These are phyloP conservation scores for Pyrocephalus nanus DNA, from an alignment of 2,797 vertebrate species.

Conservation along the genomic window DNA sequence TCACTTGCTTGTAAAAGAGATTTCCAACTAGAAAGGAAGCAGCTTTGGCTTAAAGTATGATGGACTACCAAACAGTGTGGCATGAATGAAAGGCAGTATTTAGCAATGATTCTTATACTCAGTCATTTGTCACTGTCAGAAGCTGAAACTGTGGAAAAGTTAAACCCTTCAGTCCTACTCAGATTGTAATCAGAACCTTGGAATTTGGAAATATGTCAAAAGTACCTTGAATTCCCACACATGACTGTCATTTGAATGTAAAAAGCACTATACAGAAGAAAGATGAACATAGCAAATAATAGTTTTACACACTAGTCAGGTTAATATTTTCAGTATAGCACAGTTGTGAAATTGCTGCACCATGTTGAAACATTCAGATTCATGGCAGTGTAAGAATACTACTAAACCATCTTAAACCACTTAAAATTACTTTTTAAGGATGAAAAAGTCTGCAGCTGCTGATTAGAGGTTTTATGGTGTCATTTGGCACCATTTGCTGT, in stretches of 20 bases:
- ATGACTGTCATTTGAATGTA: background rate
- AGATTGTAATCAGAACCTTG: background rate
- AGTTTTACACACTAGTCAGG: background rate
- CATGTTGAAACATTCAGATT: background rate
- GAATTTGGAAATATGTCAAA: background rate
- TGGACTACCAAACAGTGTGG: background rate
- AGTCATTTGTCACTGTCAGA: background rate
- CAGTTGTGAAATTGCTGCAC: background rate
- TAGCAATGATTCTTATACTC: background rate
- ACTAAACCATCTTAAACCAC: background rate
- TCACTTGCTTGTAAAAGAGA: background rate
- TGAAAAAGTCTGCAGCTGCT: background rate
- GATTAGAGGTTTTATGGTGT: background rate
- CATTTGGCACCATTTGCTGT: background rate
- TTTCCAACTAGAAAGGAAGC: background rate
- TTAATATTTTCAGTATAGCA: background rate
- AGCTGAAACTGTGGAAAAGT: background rate
- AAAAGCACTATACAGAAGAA: background rate
- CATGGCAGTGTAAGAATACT: background rate
- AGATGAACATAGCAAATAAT: background rate
- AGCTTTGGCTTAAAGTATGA: background rate
- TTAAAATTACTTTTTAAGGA: constrained; percentile 7
- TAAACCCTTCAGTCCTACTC: background rate
- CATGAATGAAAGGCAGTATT: background rate
- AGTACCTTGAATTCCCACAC: background rate